These are phyloP conservation scores for Actias luna DNA, from an alignment of 2,888 invertebrate genomes.

Conservation along the genomic window DNA sequence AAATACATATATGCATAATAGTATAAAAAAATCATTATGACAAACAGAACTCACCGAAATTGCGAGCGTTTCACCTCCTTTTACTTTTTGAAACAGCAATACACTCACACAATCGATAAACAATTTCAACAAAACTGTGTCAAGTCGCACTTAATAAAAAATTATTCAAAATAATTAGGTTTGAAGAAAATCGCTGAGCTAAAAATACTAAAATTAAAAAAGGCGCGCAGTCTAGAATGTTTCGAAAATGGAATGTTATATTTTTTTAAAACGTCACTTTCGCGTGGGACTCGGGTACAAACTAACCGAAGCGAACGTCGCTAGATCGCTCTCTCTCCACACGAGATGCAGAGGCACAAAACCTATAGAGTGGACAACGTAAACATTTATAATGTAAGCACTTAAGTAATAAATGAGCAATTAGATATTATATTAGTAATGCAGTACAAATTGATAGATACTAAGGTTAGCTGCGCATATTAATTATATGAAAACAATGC, in stretches of 20 bases:
- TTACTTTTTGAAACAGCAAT: constrained; percentile 54
- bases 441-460: neutral
- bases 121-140: constrained; percentile 22
- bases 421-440: neutral
- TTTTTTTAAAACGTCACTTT: constrained; percentile 44
- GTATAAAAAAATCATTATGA: constrained; percentile 15
- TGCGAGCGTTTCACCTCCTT: constrained; percentile 66
- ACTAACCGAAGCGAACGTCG: constrained; percentile 52
- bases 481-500: neutral
- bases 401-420: neutral
- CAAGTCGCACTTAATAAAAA: constrained; percentile 26
- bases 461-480: neutral
- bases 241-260: constrained; percentile 47
- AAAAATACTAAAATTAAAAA: constrained; percentile 32
- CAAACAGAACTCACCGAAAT: constrained; percentile 52
- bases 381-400: no score
- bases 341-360: constrained; percentile 40
- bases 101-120: constrained; percentile 36
- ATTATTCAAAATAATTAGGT: constrained; percentile 17
- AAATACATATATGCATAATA: constrained; percentile 9
- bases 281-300: constrained; percentile 45
- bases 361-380: constrained; percentile 47
- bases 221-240: constrained; percentile 47
- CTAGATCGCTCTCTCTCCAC: constrained; percentile 66
- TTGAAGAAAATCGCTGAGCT: constrained; percentile 4